phyloP scores from a whole-genome alignment of 1,140 invertebrate species.

The Zophobas atratus region DNA sequence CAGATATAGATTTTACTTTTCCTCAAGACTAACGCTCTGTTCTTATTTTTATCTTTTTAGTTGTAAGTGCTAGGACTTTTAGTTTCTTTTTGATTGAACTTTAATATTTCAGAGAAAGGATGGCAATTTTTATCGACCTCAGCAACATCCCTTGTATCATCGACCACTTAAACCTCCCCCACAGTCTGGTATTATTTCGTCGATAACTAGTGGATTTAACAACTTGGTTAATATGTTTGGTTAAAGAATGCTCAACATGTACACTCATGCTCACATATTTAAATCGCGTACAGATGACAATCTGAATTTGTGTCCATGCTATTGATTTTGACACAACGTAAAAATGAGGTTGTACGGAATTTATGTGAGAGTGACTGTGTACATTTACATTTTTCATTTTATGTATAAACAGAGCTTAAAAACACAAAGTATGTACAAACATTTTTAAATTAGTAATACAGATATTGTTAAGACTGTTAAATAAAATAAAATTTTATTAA shows the following conservation, averaged over 20 bases:
- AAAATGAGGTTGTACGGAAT: no score
- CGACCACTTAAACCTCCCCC: conserved; percentile 67
- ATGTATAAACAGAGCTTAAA: background rate
- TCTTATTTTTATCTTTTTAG: background rate
- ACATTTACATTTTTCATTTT: conserved; percentile 16
- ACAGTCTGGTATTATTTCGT: conserved; percentile 78
- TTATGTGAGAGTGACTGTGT: no score
- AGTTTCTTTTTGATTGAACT: conserved; percentile 19
- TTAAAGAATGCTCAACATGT: conserved; percentile 42
- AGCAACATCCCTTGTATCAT: conserved; percentile 63
- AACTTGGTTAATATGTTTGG: conserved; percentile 70
- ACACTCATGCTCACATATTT: conserved; percentile 2
- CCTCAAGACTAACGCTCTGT: conserved; percentile 56
- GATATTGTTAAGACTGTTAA: no score
- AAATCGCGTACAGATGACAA: no score
- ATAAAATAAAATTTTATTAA: no score
- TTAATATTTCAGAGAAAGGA: conserved; percentile 71
- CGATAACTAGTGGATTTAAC: conserved; percentile 83
- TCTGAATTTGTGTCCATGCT: no score
- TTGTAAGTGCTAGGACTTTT: conserved; percentile 1
- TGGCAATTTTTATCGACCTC: conserved; percentile 73
- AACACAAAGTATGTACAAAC: no score
- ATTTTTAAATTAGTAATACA: no score
- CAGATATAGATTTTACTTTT: conserved; percentile 53
- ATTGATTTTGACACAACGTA: no score